These are phyloP conservation scores for Melanotaenia parkinsoni DNA, from an alignment of 2,797 vertebrate species.

Conservation along the genomic window DNA sequence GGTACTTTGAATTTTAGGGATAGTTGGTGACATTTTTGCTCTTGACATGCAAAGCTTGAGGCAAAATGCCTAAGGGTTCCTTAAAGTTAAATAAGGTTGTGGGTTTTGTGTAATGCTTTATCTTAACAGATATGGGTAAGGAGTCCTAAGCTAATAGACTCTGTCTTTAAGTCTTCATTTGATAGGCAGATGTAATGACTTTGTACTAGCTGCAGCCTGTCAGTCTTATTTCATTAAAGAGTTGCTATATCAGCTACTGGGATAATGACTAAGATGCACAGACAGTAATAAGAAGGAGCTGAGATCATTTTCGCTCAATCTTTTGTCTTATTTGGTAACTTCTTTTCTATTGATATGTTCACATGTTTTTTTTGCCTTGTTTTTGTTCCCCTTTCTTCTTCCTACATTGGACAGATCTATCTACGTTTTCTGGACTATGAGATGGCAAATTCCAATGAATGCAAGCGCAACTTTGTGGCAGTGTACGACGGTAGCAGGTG, in stretches of 20 bases:
- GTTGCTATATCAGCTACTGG: conserved; percentile 46
- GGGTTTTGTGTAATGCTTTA: conserved; percentile 51
- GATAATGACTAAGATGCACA: conserved; percentile 45
- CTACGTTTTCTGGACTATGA: conserved; percentile 97
- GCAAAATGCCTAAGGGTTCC: conserved; percentile 33
- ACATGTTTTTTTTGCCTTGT: conserved; percentile 19
- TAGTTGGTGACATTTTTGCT: conserved; percentile 18
- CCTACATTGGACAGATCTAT: conserved; percentile 88
- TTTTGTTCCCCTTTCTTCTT: background rate
- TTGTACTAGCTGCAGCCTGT: conserved; percentile 57
- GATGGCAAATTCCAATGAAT: conserved; percentile 99
- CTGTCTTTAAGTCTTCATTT: conserved; percentile 49
- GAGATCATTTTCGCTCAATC: conserved; percentile 22
- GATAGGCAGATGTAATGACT: conserved; percentile 61
- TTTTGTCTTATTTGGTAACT: conserved; percentile 15
- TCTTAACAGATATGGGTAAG: conserved; percentile 53
- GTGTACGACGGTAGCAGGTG: conserved; percentile 95
- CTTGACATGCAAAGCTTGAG: conserved; percentile 16
- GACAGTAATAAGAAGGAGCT: conserved; percentile 28
- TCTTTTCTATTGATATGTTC: conserved; percentile 10
- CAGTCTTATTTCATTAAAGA: conserved; percentile 62
- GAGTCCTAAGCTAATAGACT: conserved; percentile 51
- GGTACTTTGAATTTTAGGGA: conserved; percentile 22
- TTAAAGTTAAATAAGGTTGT: conserved; percentile 46
- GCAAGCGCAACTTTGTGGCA: conserved; percentile 98